Conservation (phyloP, 2,797 vertebrate species). For the Gobionotothen gibberifrons region DNA sequence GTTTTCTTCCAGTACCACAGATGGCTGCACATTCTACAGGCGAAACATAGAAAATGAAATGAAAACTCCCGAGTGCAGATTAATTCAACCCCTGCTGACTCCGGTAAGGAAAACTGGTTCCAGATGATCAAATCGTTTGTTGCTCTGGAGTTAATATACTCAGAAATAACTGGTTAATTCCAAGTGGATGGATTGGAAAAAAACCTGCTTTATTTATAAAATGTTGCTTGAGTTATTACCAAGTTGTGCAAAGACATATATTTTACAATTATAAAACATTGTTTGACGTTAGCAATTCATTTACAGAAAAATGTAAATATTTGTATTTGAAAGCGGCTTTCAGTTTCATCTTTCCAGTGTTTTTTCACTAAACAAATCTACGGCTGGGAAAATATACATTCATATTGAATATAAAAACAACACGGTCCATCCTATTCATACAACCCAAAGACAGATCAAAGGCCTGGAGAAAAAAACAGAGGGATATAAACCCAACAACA, state of each 20-base stretch:
- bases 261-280: constrained; percentile 4
- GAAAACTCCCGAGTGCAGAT: constrained; percentile 19
- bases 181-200: constrained; percentile 13
- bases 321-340: neutral
- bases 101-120: neutral
- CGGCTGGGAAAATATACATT: constrained; percentile 30
- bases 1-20: constrained; percentile 49
- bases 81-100: constrained; percentile 17
- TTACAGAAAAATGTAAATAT: constrained; percentile 10
- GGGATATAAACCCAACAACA: constrained; percentile 69
- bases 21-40: constrained; percentile 26
- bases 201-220: constrained; percentile 18
- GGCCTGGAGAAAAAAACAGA: constrained; percentile 31
- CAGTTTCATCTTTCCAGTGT: neutral
- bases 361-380: constrained; percentile 19
- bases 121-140: constrained; percentile 10
- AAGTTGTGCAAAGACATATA: neutral
- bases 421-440: neutral
- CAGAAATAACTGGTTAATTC: constrained; percentile 21
- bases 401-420: constrained; percentile 36
- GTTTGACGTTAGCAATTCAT: constrained; percentile 13
- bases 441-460: constrained; percentile 49
- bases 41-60: constrained; percentile 6
- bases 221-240: constrained; percentile 2
- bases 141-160: constrained; percentile 5